These are phyloP conservation scores for Phallusia fumigata DNA, from an alignment of 23 tunicate genomes.

Conservation along the genomic window DNA sequence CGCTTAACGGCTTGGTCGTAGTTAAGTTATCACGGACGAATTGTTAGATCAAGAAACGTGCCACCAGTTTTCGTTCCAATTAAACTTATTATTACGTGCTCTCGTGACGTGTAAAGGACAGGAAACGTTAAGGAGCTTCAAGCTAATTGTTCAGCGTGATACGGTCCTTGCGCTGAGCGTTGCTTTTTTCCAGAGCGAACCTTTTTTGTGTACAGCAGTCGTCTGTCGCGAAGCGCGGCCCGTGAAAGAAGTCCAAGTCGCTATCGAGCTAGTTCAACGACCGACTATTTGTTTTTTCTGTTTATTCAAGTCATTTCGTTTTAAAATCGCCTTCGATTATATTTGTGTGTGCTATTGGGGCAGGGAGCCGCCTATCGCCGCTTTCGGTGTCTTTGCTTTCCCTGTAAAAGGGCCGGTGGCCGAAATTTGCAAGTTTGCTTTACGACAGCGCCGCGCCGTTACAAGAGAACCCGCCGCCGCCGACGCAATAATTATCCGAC, in stretches of 20 bases:
- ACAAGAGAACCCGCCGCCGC: no score
- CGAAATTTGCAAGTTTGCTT: no score
- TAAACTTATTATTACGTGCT: slow-evolving; percentile 17
- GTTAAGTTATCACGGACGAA: slow-evolving; percentile 6
- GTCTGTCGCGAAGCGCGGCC: neutral
- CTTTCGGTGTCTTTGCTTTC: no score
- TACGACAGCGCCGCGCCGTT: no score
- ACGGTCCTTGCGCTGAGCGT: neutral
- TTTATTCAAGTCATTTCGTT: slow-evolving; percentile 10
- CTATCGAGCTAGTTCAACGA: neutral
- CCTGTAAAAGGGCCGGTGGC: no score
- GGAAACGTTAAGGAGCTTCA: slow-evolving; percentile 10
- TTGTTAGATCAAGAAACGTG: slow-evolving; percentile 12
- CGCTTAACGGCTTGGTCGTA: neutral
- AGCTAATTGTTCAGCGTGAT: slow-evolving; percentile 9
- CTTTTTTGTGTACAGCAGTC: neutral
- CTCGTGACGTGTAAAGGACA: slow-evolving; percentile 14
- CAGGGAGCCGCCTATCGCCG: no score
- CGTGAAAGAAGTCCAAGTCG: neutral
- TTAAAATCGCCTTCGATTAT: neutral
- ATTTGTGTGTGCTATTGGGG: no score
- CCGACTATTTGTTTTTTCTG: neutral
- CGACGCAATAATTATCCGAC: neutral
- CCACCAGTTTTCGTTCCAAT: slow-evolving; percentile 6
- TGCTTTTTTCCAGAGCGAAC: neutral